Base-by-base conservation (phyloP, 2,888 invertebrate genomes). In the Drosophila macrospina region DNA sequence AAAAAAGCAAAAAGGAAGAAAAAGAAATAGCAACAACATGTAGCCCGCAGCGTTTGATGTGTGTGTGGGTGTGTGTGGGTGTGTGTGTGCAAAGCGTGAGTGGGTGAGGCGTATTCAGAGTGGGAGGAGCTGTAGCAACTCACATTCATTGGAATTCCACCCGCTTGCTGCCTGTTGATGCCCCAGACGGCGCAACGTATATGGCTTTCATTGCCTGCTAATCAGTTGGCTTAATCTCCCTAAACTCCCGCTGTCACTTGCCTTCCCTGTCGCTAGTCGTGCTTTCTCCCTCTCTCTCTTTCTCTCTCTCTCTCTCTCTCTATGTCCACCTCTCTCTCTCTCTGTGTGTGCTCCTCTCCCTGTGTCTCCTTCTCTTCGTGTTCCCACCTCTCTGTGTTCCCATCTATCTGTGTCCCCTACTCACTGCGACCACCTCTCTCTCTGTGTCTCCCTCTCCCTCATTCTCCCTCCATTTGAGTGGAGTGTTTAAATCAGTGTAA, bases 401-500 rank as follows among this genome's bases (percentile, higher is more conserved):
- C n/a, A n/a, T n/a, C n/a, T n/a, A n/a, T n/a, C n/a, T n/a, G n/a
- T n/a, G n/a, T n/a, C n/a, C n/a, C n/a, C n/a, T n/a, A n/a, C n/a
- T n/a, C n/a, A n/a, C n/a, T n/a, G n/a, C n/a, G n/a, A n/a, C n/a
- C n/a, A n/a, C n/a, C n/a, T n/a, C n/a, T n/a, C n/a, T n/a, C n/a
- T n/a, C n/a, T n/a, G n/a, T n/a, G n/a, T n/a, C n/a, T n/a, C 1
- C 11, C 15, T 1, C 5, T 4, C 48, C 0, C 8, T 5, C n/a
- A 41, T n/a, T 36, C 13, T 15, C 41, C 45, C 30, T 67, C 51
- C 20, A 6, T n/a, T 20, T 32, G 20, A 26, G 44, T 34, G 52
- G 45, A 47, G 52, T 59, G 69, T 42, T 56, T 52, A 69, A 80
- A 81, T 70, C 72, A 52, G 52, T 34, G 75, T 78, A 80, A 80